These are phyloP conservation scores for Rotaria socialis DNA, from an alignment of 2,888 invertebrate genomes.

Conservation along the genomic window DNA sequence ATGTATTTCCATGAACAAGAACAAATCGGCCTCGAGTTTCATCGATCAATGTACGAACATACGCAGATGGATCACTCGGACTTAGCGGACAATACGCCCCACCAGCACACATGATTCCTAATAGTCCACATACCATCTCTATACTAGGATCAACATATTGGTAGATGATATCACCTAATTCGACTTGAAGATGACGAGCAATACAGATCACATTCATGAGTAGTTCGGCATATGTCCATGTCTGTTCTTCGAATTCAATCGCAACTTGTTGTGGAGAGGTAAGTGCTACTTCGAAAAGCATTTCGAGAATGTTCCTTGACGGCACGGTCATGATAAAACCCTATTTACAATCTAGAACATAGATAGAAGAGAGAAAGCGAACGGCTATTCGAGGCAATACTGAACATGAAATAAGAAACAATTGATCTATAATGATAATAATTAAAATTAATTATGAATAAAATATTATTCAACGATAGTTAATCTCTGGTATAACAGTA, in stretches of 20 bases:
- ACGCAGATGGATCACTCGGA: not conserved
- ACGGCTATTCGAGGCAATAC: no score
- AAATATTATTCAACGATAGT: no score
- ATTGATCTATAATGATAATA: no score
- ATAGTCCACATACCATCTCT: conserved; percentile 13
- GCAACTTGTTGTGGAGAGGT: not conserved
- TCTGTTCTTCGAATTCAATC: not conserved
- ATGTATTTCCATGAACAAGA: not conserved
- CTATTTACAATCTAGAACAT: not conserved
- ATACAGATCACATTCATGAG: not conserved
- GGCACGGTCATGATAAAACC: not conserved
- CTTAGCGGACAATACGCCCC: not conserved
- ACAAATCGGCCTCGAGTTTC: not conserved
- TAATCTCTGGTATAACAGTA: no score
- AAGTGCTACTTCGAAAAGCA: not conserved
- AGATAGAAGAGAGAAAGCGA: no score
- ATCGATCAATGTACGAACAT: not conserved
- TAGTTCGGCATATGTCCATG: not conserved
- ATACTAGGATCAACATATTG: conserved; percentile 27
- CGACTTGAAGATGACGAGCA: not conserved
- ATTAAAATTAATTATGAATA: no score
- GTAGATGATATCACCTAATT: not conserved
- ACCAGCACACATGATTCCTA: not conserved
- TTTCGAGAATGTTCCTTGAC: not conserved
- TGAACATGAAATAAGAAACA: no score